A percentile compares a stretch with the other conserved stretches of the same genome.
Evolutionary conservation across 2,113 vertebrate genomes (phyloP).

Genomic region (Triplophysa siluroides): DNA sequence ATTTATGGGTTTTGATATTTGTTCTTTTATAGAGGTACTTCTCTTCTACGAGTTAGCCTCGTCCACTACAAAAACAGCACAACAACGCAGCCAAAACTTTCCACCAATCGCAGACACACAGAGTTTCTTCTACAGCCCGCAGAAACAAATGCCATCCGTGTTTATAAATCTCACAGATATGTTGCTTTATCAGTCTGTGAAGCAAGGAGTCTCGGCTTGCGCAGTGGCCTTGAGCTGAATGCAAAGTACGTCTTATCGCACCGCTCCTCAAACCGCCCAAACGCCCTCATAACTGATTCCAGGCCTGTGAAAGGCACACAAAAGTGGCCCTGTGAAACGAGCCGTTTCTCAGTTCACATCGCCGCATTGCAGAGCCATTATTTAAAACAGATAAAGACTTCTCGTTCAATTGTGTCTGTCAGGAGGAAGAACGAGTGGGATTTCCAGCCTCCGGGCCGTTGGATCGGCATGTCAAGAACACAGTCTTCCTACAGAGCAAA

Average conservation of each 20-base stretch:
- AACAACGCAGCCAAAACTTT: background rate
- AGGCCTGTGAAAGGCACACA: constrained; percentile 5
- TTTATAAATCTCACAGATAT: constrained; percentile 29
- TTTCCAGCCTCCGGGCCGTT: constrained; percentile 14
- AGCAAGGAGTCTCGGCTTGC: constrained; percentile 7
- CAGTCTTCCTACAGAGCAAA: constrained; percentile 23
- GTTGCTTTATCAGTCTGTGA: constrained; percentile 12
- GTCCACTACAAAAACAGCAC: background rate
- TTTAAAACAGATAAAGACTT: constrained; percentile 35
- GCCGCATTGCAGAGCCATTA: constrained; percentile 27
- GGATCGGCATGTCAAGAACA: constrained; percentile 35
- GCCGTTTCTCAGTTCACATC: constrained; percentile 10
- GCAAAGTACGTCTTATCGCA: constrained; percentile 10
- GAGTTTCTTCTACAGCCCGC: background rate
- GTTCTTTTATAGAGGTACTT: background rate
- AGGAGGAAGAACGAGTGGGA: constrained; percentile 35
- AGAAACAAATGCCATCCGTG: constrained; percentile 15
- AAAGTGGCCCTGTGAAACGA: constrained; percentile 10
- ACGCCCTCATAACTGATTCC: constrained; percentile 26
- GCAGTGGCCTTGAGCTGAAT: constrained; percentile 30
- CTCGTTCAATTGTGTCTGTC: constrained; percentile 44
- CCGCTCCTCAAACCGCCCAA: background rate
- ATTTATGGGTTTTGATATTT: too few relatives aligned
- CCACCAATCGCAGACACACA: background rate
- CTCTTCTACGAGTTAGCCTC: background rate